Conservation (phyloP, 23 tunicate species). For the Trididemnum clinides region DNA sequence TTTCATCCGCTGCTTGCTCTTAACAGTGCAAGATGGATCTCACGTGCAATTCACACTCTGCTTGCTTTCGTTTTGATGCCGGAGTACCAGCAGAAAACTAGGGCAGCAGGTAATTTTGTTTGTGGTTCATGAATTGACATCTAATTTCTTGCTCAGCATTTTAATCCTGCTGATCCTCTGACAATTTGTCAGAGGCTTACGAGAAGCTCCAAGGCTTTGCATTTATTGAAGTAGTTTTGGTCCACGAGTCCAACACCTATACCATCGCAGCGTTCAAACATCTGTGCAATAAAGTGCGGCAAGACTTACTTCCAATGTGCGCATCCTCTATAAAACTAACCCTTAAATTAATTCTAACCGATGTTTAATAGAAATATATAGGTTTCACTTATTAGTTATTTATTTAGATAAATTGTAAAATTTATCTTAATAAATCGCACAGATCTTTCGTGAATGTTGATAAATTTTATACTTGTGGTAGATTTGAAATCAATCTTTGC, state of each 20-base stretch:
- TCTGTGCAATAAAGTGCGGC: not conserved
- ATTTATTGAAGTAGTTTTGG: not conserved
- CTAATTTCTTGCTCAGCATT: too few species aligned
- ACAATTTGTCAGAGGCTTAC: not conserved
- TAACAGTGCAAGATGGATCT: not conserved
- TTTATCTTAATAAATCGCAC: not conserved
- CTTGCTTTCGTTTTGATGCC: not conserved
- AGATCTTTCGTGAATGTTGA: not conserved
- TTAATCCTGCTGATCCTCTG: not conserved
- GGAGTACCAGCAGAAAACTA: not conserved
- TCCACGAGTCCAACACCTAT: not conserved
- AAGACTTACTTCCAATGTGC: not conserved
- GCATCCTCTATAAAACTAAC: not conserved
- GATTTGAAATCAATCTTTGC: too few species aligned
- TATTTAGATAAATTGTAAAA: too few species aligned
- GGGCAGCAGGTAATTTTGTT: not conserved
- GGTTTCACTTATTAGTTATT: not conserved
- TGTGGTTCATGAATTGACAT: too few species aligned
- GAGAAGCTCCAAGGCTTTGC: not conserved
- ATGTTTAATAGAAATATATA: not conserved
- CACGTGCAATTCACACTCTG: not conserved
- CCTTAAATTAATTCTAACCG: not conserved
- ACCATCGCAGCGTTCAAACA: not conserved
- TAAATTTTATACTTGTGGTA: too few species aligned
- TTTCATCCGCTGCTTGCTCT: not conserved